A percentile compares a stretch with the other conserved stretches of the same genome.
Conservation (phyloP, 2,888 invertebrate genomes). For the Thyatira batis region DNA sequence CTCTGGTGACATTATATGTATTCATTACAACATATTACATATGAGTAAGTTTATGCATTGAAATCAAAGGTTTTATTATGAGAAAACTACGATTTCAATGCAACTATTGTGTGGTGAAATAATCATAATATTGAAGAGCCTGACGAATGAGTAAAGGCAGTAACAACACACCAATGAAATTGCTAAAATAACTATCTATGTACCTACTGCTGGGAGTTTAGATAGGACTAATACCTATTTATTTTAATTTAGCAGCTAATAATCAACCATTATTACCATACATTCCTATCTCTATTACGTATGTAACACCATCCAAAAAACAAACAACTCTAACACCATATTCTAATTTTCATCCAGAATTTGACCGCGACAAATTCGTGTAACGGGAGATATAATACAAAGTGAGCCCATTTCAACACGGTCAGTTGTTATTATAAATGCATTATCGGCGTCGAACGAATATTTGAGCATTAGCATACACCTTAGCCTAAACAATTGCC, state of each 20-base stretch:
- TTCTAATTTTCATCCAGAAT: neutral
- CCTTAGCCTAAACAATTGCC: constrained; percentile 40
- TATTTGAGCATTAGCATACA: constrained; percentile 39
- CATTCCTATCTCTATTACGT: too few species aligned
- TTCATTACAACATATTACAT: neutral
- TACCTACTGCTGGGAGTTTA: too few species aligned
- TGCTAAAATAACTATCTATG: neutral
- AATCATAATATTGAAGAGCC: neutral
- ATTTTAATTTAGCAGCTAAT: too few species aligned
- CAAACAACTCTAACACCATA: neutral
- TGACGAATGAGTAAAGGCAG: neutral
- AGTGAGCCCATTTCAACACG: constrained; percentile 1
- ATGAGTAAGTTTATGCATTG: neutral
- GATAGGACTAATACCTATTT: too few species aligned
- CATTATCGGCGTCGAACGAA: constrained; percentile 35
- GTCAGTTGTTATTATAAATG: constrained; percentile 24
- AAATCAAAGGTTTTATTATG: neutral
- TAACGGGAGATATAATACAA: neutral
- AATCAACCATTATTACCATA: too few species aligned
- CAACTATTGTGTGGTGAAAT: neutral
- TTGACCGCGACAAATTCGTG: neutral
- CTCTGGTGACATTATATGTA: neutral
- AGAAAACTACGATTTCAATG: neutral
- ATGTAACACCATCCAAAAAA: too few species aligned
- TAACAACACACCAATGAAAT: neutral